phyloP scores from a whole-genome alignment of 1,140 invertebrate genomes.

The Helicoverpa armigera region DNA sequence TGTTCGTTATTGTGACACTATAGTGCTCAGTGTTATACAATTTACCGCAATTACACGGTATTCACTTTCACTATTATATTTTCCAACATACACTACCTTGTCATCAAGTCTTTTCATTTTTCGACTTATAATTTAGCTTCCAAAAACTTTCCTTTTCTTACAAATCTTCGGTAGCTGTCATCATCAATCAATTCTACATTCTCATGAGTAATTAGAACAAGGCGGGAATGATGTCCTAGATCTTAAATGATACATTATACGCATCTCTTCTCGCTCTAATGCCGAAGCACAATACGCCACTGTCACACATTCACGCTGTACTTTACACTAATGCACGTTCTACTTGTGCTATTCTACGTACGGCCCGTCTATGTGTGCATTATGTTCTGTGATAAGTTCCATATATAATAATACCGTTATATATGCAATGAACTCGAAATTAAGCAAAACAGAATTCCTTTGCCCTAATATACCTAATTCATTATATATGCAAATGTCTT shows the following conservation, averaged over 20 bases:
- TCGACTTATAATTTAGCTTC: conserved; percentile 15
- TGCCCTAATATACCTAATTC: conserved; percentile 50
- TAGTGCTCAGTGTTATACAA: conserved; percentile 64
- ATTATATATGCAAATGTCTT: conserved; percentile 63
- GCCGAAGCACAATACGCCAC: conserved; percentile 76
- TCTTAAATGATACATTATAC: conserved; percentile 77
- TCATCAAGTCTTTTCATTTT: conserved; percentile 48
- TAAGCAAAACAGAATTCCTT: conserved; percentile 50
- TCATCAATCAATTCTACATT: conserved; percentile 61
- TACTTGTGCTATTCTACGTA: conserved; percentile 41
- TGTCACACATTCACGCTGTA: conserved; percentile 62
- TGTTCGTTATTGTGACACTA: conserved; percentile 62
- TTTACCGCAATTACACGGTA: conserved; percentile 68
- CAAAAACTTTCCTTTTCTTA: conserved; percentile 25
- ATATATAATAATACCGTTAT: conserved; percentile 44
- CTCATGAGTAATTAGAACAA: conserved; percentile 68
- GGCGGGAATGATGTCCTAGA: conserved; percentile 76
- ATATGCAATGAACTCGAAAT: conserved; percentile 50
- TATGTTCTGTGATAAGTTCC: conserved; percentile 42
- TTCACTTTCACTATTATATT: conserved; percentile 73
- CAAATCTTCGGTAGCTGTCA: conserved; percentile 29
- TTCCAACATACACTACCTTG: conserved; percentile 43
- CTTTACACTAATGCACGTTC: conserved; percentile 6
- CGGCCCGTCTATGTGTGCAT: conserved; percentile 48
- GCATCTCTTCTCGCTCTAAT: conserved; percentile 80